Conservation (phyloP, 2,888 invertebrate genomes). For the Sipha maydis region DNA sequence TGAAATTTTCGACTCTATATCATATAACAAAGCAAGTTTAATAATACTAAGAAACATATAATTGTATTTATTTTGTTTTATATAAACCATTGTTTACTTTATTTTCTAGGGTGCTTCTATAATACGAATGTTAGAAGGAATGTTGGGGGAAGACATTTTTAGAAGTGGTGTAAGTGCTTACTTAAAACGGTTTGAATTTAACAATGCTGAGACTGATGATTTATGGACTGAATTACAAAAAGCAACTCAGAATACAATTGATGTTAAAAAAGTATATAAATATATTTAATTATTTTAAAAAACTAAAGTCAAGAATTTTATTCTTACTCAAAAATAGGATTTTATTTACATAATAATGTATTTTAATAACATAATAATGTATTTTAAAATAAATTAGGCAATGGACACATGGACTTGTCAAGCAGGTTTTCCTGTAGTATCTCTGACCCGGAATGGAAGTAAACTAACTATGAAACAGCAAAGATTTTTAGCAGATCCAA, state of each 20-base stretch:
- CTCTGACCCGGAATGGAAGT: constrained; percentile 69
- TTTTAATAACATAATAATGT: not conserved
- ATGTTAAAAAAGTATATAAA: constrained; percentile 68
- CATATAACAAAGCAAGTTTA: constrained; percentile 82
- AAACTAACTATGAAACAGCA: constrained; percentile 75
- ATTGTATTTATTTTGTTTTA: constrained; percentile 8
- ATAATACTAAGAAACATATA: not conserved
- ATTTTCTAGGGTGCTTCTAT: constrained; percentile 70
- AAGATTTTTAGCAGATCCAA: constrained; percentile 77
- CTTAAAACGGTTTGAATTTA: constrained; percentile 75
- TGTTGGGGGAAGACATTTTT: constrained; percentile 79
- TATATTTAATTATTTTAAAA: not conserved
- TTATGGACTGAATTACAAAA: constrained; percentile 70
- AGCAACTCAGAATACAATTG: constrained; percentile 66
- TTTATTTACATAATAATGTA: not conserved
- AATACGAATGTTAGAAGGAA: constrained; percentile 87
- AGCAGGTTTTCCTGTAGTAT: constrained; percentile 86
- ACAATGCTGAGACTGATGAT: constrained; percentile 84
- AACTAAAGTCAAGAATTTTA: not conserved
- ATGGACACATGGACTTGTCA: constrained; percentile 92
- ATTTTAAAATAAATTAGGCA: constrained; percentile 68
- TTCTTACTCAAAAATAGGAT: not conserved
- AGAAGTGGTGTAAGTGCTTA: constrained; percentile 79
- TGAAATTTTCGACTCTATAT: constrained; percentile 89
- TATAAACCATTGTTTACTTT: constrained; percentile 23